Evolutionary conservation across 2,113 vertebrate genomes (phyloP), one percentile per base, ranked within the genome.

Genomic region (Syngnathus floridae): DNA sequence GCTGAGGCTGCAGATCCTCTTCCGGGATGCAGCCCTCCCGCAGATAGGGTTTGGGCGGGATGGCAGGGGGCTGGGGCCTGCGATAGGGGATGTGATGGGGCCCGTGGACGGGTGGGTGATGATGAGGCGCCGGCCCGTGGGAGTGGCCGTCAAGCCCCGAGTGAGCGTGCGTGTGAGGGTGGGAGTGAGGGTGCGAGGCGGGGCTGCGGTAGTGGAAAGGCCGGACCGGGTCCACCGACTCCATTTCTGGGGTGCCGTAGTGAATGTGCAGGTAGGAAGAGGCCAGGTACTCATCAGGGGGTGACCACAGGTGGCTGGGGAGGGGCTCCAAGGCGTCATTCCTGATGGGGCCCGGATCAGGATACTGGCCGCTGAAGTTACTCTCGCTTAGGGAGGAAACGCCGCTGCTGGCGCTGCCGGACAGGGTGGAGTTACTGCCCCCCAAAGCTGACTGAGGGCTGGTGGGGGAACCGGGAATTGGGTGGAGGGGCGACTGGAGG

Each of bases 321-420:
- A 95, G 91, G 72, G 95, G 94, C 91, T 96, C 95, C 92, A 94
- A 90, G 70, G 92, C 93, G 65, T 96, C 93, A 40, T 93, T 93
- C 90, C 93, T 57, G 92, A 93, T 74, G 75, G 92, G 82, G 89
- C 94, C 51, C 65, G 93, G 71, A 84, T 89, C 88, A 1, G 88
- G 88, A 71, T 89, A 89, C 77, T 87, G 88, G 57, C 86, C 88
- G 1, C 86, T 85, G 4, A 95, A 97, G 86, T 95, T 96, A 77
- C 95, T 96, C 86, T 98, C 95, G 0, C 95, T 97, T 78, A 98
- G 77, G 69, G 95, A 98, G 48, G 95, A 98, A 37, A 98, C 95
- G 0, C 95, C 95, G 0, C 95, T 97, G 91, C 95, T 98, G 86
- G 95, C 95, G 4, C 95, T 98, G 88, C 95, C 95, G 0, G 95